These are phyloP conservation scores for Anhinga rufa DNA, from an alignment of 2,113 vertebrate species.

Conservation along the genomic window DNA sequence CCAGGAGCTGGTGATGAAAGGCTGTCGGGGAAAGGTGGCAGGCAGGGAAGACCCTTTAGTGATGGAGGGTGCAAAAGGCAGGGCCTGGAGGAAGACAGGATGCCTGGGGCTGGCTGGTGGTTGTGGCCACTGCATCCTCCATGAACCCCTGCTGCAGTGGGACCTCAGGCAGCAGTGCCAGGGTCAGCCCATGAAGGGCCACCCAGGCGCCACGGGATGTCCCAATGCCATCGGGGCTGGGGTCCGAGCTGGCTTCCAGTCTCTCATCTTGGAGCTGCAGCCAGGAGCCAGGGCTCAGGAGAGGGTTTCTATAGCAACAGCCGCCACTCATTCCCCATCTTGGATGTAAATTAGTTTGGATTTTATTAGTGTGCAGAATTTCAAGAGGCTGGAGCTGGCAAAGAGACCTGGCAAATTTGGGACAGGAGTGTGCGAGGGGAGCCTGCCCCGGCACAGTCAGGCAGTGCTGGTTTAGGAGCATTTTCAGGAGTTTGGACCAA, in stretches of 20 bases:
- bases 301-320: conserved; percentile 79
- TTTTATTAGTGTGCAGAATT: conserved; percentile 84
- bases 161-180: fast-evolving
- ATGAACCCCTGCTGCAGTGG: background rate
- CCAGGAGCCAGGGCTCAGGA: conserved; percentile 66
- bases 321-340: conserved; percentile 79
- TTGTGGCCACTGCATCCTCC: background rate
- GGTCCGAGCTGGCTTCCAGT: conserved; percentile 2
- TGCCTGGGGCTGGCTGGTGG: background rate
- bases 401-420: background rate
- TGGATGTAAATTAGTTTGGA: conserved; percentile 80
- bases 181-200: background rate
- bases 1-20: background rate
- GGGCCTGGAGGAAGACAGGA: background rate
- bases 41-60: background rate
- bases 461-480: background rate
- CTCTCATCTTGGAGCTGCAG: conserved; percentile 64
- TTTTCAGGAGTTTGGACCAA: background rate
- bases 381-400: conserved; percentile 66
- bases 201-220: fast-evolving
- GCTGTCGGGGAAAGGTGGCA: background rate
- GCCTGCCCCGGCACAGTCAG: background rate
- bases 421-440: background rate
- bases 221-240: background rate
- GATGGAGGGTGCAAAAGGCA: background rate